Evolutionary conservation across 2,113 vertebrate genomes (phyloP), one percentile per base, ranked within the genome.

Genomic region (Onychorhynchus coronatus): DNA sequence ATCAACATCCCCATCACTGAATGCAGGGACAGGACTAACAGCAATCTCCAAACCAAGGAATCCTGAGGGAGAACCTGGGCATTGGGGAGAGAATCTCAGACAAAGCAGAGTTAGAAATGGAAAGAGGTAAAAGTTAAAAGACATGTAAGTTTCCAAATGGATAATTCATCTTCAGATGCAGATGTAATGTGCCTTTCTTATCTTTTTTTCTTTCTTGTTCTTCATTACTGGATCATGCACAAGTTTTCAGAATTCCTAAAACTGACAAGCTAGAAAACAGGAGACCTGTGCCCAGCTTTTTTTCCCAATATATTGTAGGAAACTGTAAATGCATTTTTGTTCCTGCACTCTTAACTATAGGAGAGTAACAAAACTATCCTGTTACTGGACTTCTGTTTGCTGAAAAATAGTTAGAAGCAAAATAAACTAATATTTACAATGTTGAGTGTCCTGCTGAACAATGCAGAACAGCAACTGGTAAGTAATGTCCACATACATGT

Each of bases 401-500:
- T 33, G 8, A 72, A 81, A 91, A 39, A 21, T 3, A 63, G 11
- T 12, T 63, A 55, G 11, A 35, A 63, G 11, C 16, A 84, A 85
- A 84, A 61, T 20, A 81, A 91, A 42, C 5, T 33, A 75, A 31
- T 52, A 77, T 68, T 77, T 68, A 37, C 13, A 71, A 8, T 49
- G 12, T 27, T 59, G 59, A 84, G 13, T 20, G 15, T 61, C 2
- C n/a, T 39, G 24, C 7, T 52, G 37, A 67, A 28, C 12, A 53
- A 27, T 77, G 55, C 14, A 65, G 58, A 77, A 49, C 23, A 81
- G 52, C 0, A 4, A 6, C 33, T 63, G 33, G 3, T 44, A 7
- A 63, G 12, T 24, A 82, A 59, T 30, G 27, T 46, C n/a, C 23
- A 49, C 0, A 0, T 41, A 49, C 5, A 39, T 6, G 5, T 44